Base-by-base conservation (phyloP, 2,888 invertebrate genomes). In the Bhutanitis thaidina region DNA sequence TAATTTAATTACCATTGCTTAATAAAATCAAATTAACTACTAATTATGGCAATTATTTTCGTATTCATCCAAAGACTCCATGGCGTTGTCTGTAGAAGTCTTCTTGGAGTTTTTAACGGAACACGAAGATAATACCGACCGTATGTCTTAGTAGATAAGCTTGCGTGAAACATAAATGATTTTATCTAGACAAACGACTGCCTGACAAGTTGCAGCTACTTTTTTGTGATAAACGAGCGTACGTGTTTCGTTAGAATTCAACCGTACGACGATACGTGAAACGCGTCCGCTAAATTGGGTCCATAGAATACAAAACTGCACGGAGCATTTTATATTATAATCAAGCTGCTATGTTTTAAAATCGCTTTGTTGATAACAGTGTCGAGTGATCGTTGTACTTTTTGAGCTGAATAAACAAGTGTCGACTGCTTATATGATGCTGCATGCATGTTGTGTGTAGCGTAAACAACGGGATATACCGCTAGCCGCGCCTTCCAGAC, bases 381-480 rank as follows among this genome's bases (percentile, higher is more conserved):
- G 41, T 43, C 49, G 43, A 38, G 13, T 43, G 20, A 43, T 48
- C 27, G 34, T 35, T 41, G 36, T 48, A 14, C 34, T 41, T 30
- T 49, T 49, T 15, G 14, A 15, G n/a, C 30, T 49, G 49, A 32
- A 37, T 37, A 12, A 27, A 14, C 13, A 25, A 43, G 37, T 37
- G 43, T 13, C 20, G 34, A n/a, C 30, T 3, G n/a, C 43, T 29
- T 20, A 43, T 43, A 43, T 30, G 38, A 46, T 16, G 10, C 39
- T 44, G 5, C 39, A n/a, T 39, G 49, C 44, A 34, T 57, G 43
- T 52, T 54, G 59, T 60, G 62, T 54, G 57, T 59, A 65, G 69
- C 69, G 74, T 74, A 77, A 74, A 74, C 74, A 71, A 70, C 65
- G 74, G 71, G 70, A 73, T 67, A 79, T 73, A 75, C 77, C 74